These are phyloP conservation scores for Myzus persicae DNA, from an alignment of 1,140 invertebrate species.

Conservation along the genomic window DNA sequence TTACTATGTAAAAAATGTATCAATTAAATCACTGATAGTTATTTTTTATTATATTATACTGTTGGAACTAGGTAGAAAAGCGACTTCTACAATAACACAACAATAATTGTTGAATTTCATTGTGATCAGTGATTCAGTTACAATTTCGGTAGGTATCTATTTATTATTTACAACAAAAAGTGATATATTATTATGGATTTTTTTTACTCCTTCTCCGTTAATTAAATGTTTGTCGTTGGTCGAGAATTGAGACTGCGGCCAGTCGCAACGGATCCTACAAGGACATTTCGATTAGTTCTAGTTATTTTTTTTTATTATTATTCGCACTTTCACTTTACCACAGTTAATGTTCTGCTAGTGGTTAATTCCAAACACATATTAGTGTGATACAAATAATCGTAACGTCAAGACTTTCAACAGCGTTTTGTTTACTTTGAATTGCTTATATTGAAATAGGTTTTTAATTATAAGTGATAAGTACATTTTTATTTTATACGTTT, in stretches of 20 bases:
- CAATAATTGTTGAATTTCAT: neutral
- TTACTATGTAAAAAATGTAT: too few species aligned
- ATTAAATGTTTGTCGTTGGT: neutral
- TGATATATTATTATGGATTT: neutral
- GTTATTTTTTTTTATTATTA: slow-evolving; percentile 11
- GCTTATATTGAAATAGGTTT: neutral
- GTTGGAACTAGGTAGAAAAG: too few species aligned
- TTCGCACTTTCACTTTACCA: slow-evolving; percentile 41
- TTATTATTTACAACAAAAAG: neutral
- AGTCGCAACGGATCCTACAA: neutral
- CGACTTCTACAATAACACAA: too few species aligned
- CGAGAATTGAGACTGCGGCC: neutral
- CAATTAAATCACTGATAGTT: too few species aligned
- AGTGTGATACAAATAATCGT: neutral
- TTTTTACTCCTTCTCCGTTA: neutral
- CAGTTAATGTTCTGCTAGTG: neutral
- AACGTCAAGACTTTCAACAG: neutral
- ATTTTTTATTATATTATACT: too few species aligned
- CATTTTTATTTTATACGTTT: neutral
- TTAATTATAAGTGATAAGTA: neutral
- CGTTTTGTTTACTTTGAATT: neutral
- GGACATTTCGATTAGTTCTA: slow-evolving; percentile 50
- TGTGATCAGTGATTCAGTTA: neutral
- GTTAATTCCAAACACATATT: neutral
- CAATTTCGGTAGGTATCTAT: neutral